Base-by-base conservation (phyloP, 2,888 invertebrate genomes). In the Nasonia oneida region DNA sequence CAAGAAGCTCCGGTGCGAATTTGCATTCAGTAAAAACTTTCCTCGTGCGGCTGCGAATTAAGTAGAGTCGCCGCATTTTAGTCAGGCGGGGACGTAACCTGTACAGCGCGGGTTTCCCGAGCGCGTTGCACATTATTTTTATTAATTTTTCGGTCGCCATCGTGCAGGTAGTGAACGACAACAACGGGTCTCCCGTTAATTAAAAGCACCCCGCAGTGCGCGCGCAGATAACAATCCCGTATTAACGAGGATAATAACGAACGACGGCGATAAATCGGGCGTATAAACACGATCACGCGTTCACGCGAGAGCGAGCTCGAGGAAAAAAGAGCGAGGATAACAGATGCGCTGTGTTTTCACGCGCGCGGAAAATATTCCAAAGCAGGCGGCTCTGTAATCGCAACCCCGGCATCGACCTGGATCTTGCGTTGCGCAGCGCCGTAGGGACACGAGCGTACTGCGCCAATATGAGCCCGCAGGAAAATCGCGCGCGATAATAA, bases 401-500 rank as follows among this genome's bases (percentile, higher is more conserved):
- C 33, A 71, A 42, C 73, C 12, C 14, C 37, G 42, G n/a, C 73
- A 12, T n/a, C 64, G 23, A 29, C 64, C 23, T n/a, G 47, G 3
- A 29, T 29, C n/a, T 67, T 12, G 67, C 67, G 14, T 67, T 29
- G 33, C 29, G 67, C 67, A 64, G 23, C 57, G 18, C 57, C n/a
- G n/a, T n/a, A 15, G 18, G 18, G 10, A 15, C 2, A 8, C 10
- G 61, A 8, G 14, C 23, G 61, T 18, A 53, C 3, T 4, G 2
- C 8, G 23, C 37, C 37, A 37, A 37, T 37, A 61, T 61, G 73
- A 61, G 33, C 57, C 74, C 23, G 57, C 42, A 29, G 75, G 75
- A 82, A 75, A 82, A 82, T 82, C 71, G 78, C 18, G n/a, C 73
- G 79, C 33, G 18, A 2, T 33, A 29, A 78, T 83, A 79, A 84